Percentiles rank a stretch among this genome's conserved stretches.
Conservation (phyloP, 1,140 invertebrate species). For the Cataglyphis hispanica region DNA sequence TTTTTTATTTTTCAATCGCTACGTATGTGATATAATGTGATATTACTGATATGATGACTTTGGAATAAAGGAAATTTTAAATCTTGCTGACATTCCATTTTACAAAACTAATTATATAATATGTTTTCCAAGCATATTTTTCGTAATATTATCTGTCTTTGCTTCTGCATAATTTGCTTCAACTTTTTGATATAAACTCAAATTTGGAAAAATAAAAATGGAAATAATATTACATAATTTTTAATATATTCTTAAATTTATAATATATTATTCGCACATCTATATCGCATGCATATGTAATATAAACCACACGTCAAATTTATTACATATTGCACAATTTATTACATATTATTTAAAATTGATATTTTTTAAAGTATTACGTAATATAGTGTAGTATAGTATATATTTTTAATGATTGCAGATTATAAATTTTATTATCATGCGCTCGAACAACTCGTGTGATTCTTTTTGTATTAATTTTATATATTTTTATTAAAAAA, state of each 20-base stretch:
- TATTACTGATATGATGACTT: background rate
- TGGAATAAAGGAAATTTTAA: background rate
- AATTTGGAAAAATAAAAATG: no score
- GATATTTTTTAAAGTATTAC: background rate
- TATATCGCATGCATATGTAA: background rate
- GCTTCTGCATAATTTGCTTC: background rate
- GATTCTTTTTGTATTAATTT: background rate
- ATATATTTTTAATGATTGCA: background rate
- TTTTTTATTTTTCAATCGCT: constrained; percentile 19
- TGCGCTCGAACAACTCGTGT: background rate
- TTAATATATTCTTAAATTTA: background rate
- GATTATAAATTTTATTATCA: no score
- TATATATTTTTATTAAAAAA: background rate
- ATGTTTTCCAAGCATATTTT: background rate
- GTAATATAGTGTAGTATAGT: background rate
- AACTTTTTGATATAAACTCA: background rate
- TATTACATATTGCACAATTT: background rate
- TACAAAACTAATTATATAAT: background rate
- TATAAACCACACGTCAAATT: background rate
- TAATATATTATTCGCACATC: background rate
- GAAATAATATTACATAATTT: background rate
- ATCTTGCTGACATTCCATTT: background rate
- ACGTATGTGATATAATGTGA: background rate
- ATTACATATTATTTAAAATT: background rate
- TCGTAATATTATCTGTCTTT: background rate